Evolutionary conservation across 2,113 vertebrate genomes (phyloP).

Genomic region (Zosterops hypoxanthus): DNA sequence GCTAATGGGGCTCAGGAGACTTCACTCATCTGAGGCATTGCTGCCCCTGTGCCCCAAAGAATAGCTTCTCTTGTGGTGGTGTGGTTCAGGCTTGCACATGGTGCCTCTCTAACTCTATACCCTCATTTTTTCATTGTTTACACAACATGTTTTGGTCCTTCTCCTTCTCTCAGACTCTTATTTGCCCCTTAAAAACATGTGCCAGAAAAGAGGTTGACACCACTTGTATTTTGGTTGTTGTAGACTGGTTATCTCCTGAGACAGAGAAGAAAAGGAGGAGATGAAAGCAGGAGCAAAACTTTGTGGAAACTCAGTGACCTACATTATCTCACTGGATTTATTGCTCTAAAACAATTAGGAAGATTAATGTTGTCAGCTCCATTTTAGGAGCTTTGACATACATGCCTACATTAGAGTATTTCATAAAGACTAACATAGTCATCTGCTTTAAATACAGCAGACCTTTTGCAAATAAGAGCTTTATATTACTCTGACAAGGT

Average conservation of each 20-base stretch:
- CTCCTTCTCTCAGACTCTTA: not conserved
- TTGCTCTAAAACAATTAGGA: not conserved
- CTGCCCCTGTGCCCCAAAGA: not conserved
- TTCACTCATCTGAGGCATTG: not conserved
- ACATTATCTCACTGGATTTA: not conserved
- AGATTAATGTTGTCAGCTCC: not conserved
- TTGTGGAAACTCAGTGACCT: not conserved
- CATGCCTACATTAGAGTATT: not conserved
- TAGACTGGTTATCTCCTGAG: not conserved
- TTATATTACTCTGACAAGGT: not conserved
- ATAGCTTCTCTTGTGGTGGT: not conserved
- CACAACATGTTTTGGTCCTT: not conserved
- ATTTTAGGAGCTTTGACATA: not conserved
- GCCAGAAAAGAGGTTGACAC: not conserved
- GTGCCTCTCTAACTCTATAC: not conserved
- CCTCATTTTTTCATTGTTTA: not conserved
- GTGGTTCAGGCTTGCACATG: rapidly evolving
- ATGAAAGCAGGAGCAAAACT: not conserved
- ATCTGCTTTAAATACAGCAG: not conserved
- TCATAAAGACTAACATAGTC: not conserved
- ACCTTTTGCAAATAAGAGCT: not conserved
- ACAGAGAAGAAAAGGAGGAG: not conserved
- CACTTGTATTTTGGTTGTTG: not conserved
- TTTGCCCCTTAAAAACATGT: not conserved
- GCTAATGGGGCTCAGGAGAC: not conserved